Evolutionary conservation across 1,140 invertebrate species (phyloP).

Genomic region (Calliopsis andreniformis): DNA sequence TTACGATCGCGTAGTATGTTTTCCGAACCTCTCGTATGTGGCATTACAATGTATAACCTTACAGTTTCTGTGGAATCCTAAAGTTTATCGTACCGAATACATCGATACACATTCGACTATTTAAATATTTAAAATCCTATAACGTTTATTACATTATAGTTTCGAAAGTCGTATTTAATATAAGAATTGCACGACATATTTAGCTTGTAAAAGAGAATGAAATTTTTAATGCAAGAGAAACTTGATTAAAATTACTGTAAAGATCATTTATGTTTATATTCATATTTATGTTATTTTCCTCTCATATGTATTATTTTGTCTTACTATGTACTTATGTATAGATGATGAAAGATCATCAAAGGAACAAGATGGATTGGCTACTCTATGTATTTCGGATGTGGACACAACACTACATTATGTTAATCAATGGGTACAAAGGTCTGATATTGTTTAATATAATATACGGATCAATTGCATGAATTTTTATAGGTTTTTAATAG

Average conservation of each 20-base stretch:
- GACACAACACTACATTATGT: conserved; percentile 79
- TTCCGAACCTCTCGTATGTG: neutral
- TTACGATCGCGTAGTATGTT: neutral
- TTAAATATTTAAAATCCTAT: neutral
- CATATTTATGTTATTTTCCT: neutral
- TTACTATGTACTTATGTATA: conserved; percentile 57
- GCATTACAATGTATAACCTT: conserved; percentile 31
- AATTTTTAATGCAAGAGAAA: neutral
- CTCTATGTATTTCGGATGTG: conserved; percentile 75
- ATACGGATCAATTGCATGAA: neutral
- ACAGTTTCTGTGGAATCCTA: conserved; percentile 6
- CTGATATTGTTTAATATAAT: conserved; percentile 18
- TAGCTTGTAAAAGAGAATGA: neutral
- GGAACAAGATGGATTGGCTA: conserved; percentile 75
- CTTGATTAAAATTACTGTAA: neutral
- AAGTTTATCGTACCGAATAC: neutral
- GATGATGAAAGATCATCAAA: conserved; percentile 77
- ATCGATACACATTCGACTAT: neutral
- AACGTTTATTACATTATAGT: neutral
- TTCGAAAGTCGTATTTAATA: conserved; percentile 36
- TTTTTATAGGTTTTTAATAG: neutral
- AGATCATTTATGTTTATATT: neutral
- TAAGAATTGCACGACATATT: conserved; percentile 33
- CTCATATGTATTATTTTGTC: neutral
- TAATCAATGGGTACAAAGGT: conserved; percentile 80